Evolutionary conservation across 2,888 invertebrate genomes (phyloP), one percentile per base, ranked within the genome.

Genomic region (Alviniconcha strummeri): DNA sequence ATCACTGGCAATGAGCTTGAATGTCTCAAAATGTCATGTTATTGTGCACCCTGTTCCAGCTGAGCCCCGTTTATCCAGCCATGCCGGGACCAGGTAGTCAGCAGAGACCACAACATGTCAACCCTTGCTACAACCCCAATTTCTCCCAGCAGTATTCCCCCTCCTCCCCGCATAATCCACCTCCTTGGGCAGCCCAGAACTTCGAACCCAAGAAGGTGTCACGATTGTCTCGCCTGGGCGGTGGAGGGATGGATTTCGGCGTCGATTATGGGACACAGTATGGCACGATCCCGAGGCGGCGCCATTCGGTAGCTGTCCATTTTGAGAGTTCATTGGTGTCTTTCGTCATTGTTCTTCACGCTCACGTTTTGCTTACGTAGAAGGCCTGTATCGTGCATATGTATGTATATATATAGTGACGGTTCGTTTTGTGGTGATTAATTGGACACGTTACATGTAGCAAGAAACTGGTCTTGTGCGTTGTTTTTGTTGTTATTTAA

Each of bases 161-260:
- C 9, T 84, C 88, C 55, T 87, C 88, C 56, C 88, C 88, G 60
- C 84, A 85, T 17, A 85, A 88, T 75, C 88, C 89, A 13, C 85
- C 87, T 69, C 85, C 84, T 15, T 85, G 85, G 86, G 83, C 86
- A 19, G 56, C 81, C 36, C 84, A 85, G 72, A 82, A 84, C 72
- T 72, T 80, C 67, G 83, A 82, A 57, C 91, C 91, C 55, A 90
- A 87, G 85, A 90, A 89, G 84, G 87, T 90, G 57, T 80, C 85
- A 75, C 90, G 89, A 17, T 83, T 90, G 85, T 89, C 88, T 80
- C 89, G 90, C 80, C 89, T 88, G 84, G 91, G 91, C 56, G 91
- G 91, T 60, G 91, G 91, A 56, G 88, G 87, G 2, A 85, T 87
- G 19, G 85, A 87, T 81, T 90, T 89, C 83, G 91, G 90, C 55